A percentile compares a stretch with the other conserved stretches of the same genome.
These are phyloP conservation scores for Perca flavescens DNA, from an alignment of 2,113 vertebrate genomes.

Conservation along the genomic window DNA sequence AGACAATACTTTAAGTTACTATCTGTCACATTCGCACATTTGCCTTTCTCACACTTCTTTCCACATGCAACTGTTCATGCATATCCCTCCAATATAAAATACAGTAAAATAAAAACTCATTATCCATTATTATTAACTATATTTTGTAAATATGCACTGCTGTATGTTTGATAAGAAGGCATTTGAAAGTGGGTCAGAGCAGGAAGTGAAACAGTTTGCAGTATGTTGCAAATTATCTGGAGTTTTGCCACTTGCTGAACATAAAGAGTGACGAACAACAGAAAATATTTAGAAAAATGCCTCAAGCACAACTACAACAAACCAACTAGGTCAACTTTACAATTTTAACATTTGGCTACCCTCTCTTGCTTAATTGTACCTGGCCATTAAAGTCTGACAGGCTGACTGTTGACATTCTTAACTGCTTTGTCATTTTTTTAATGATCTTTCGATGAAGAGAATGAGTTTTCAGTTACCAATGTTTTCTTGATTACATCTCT, in stretches of 20 bases:
- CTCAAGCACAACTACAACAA: neutral
- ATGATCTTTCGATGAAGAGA: neutral
- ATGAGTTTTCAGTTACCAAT: neutral
- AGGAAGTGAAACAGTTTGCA: neutral
- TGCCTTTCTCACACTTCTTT: neutral
- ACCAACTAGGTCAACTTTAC: neutral
- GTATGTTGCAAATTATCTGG: neutral
- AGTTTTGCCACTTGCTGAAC: neutral
- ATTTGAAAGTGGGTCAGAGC: neutral
- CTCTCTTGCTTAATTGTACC: neutral
- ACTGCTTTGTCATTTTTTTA: neutral
- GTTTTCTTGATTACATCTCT: neutral
- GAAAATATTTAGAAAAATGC: neutral
- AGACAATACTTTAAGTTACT: too few relatives aligned
- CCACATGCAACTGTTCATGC: neutral
- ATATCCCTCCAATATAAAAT: neutral
- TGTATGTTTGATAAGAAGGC: neutral
- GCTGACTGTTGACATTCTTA: neutral
- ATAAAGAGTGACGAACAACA: neutral
- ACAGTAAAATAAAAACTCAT: neutral
- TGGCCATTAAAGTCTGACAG: neutral
- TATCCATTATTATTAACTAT: too few relatives aligned
- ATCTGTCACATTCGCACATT: neutral
- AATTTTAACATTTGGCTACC: neutral
- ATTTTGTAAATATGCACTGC: neutral